phyloP scores from a whole-genome alignment of 2,113 vertebrate species.

The Gambusia affinis region DNA sequence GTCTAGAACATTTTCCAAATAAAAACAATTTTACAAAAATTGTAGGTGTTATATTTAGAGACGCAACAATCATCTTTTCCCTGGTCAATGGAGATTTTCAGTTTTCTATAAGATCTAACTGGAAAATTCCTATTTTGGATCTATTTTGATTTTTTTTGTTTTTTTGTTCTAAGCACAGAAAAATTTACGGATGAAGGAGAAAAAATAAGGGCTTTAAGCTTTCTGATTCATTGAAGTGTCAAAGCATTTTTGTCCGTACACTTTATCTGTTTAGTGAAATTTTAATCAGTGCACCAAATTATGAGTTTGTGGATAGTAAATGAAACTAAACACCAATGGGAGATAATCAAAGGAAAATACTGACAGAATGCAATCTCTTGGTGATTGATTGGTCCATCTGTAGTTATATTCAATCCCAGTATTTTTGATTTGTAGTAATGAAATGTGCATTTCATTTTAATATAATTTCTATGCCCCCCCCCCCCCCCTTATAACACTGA shows the following conservation, averaged over 20 bases:
- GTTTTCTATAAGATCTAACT: neutral
- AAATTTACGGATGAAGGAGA: too few species aligned
- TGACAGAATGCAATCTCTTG: too few species aligned
- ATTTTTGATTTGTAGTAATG: constrained; percentile 31
- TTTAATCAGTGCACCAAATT: neutral
- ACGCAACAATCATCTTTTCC: neutral
- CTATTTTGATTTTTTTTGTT: neutral
- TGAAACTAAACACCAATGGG: too few species aligned
- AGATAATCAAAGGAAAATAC: too few species aligned
- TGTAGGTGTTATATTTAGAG: neutral
- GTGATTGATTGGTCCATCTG: too few species aligned
- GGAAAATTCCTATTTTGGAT: neutral
- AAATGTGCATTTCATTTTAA: neutral
- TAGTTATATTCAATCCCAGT: neutral
- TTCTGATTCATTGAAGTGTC: neutral
- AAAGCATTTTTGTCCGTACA: neutral
- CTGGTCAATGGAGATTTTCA: neutral
- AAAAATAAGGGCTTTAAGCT: neutral
- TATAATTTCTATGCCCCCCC: neutral
- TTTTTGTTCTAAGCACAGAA: neutral
- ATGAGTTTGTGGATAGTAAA: too few species aligned
- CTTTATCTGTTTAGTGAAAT: neutral
- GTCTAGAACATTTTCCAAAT: neutral
- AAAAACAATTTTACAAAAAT: neutral
- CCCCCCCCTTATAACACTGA: too few species aligned